Percentiles rank a stretch among this genome's conserved stretches.
Evolutionary conservation across 2,888 invertebrate species (phyloP).

Genomic region (Hydropsyche betteni): DNA sequence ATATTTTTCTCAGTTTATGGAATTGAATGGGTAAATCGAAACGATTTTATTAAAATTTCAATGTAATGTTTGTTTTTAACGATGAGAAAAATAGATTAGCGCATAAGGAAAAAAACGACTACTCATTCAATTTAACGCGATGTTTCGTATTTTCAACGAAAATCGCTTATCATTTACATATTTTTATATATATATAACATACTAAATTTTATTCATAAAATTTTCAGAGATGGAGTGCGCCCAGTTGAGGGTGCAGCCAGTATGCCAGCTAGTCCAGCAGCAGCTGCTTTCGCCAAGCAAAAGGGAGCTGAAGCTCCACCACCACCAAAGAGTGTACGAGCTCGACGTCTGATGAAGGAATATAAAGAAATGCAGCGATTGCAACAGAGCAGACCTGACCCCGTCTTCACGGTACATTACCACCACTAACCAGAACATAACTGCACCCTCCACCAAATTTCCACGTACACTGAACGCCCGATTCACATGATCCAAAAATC

Average conservation of each 20-base stretch:
- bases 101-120: background rate
- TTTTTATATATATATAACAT: background rate
- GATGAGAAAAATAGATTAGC: background rate
- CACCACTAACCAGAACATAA: too few relatives aligned
- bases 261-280: conserved; percentile 63
- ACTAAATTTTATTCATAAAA: conserved; percentile 53
- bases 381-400: conserved; percentile 74
- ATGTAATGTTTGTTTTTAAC: too few relatives aligned
- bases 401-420: conserved; percentile 73
- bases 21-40: too few relatives aligned
- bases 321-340: conserved; percentile 68
- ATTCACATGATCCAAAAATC: too few relatives aligned
- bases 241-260: conserved; percentile 64
- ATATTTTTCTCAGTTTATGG: too few relatives aligned
- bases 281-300: conserved; percentile 61
- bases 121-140: background rate
- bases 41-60: too few relatives aligned
- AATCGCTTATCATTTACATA: too few relatives aligned
- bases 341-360: conserved; percentile 86
- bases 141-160: background rate
- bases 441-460: too few relatives aligned
- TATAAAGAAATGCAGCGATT: conserved; percentile 80
- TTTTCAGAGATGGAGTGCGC: conserved; percentile 63
- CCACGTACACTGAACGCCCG: too few relatives aligned
- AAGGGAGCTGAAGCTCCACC: conserved; percentile 62